phyloP scores from a whole-genome alignment of 2,113 vertebrate genomes.

The Grammomys dolichurus region DNA sequence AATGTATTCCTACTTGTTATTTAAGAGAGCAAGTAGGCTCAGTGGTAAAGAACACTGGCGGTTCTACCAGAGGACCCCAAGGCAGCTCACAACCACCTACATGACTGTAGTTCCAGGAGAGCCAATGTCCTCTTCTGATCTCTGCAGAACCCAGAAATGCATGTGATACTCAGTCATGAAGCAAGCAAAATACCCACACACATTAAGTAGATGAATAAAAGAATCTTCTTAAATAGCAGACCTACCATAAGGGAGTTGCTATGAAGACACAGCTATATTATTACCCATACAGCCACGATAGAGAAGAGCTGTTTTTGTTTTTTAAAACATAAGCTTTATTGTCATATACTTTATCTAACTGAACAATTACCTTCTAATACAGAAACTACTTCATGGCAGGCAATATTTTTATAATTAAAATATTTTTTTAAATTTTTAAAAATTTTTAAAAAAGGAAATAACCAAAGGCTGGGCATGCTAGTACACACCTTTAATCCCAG shows the following conservation, averaged over 20 bases:
- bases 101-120: neutral
- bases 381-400: neutral
- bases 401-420: neutral
- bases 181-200: neutral
- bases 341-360: neutral
- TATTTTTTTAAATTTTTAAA: no score
- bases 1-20: conserved; percentile 9
- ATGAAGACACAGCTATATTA: neutral
- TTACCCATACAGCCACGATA: neutral
- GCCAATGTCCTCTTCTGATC: neutral
- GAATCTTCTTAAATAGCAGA: neutral
- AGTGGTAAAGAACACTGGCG: neutral
- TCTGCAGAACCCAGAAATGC: neutral
- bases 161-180: neutral
- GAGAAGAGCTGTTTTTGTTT: neutral
- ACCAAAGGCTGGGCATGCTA: neutral
- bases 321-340: neutral
- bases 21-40: neutral
- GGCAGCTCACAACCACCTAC: neutral
- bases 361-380: neutral
- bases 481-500: neutral
- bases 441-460: conserved; percentile 2
- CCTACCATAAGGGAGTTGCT: neutral
- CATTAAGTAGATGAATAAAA: neutral
- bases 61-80: neutral